Evolutionary conservation across 1,140 invertebrate genomes (phyloP), one percentile per base, ranked within the genome.

Genomic region (Ruditapes philippinarum): DNA sequence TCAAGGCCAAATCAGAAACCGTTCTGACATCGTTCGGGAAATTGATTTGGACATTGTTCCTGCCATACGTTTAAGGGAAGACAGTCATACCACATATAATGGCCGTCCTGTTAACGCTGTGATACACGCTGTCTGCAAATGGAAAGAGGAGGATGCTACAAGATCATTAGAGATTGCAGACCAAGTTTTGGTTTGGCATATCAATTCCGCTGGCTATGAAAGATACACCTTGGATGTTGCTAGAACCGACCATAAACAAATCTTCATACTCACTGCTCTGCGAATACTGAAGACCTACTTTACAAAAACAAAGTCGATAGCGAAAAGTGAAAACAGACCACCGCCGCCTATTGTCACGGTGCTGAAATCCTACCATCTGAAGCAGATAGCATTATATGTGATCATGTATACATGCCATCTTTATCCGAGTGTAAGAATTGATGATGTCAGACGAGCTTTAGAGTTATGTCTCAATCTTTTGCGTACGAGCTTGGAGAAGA

Each of bases 11-110:
- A 28, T 73, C 14, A 68, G 60, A 19, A 31, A 73, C 22, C n/a
- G 25, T 19, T n/a, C 1, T 45, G 38, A 42, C 1, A n/a, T 2
- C 31, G 31, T 40, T 22, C 38, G 36, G 4, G 70, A 76, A 14
- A 74, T 86, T 60, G 83, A 86, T 74, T 22, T 86, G 14, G 83
- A 86, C 36, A 57, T 86, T 17, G 65, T 86, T 54, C 83, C 83
- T 1, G 83, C 68, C 2, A 19, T 86, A 3, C 68, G 38, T 17
- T 33, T 86, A 11, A 31, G 45, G 1, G 40, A 28, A 60, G 83
- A 86, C 45, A 1, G 38, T n/a, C 25, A 54, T 11, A 31, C 12
- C 4, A 49, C 45, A 11, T 2, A 22, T 0, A 31, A 40, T 51
- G 70, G 70, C 33, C 33, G 19, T 19, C 22, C 12, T 17, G 42